Base-by-base conservation (phyloP, 1,140 invertebrate species). In the Leptonema lineaticorne region DNA sequence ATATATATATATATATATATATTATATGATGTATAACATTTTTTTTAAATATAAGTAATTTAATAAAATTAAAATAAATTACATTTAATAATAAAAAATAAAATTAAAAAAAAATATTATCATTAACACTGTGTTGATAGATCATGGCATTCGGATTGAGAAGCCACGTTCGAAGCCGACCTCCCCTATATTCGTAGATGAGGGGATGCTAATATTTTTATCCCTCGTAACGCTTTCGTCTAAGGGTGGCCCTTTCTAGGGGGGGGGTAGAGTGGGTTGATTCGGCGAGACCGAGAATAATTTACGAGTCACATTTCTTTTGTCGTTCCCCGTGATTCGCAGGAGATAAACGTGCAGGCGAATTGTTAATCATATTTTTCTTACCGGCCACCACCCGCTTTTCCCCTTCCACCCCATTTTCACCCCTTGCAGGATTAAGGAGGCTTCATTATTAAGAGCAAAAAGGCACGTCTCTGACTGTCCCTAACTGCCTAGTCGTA, bases 141-240 rank as follows among this genome's bases (percentile, higher is more conserved):
- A 11, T 33, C 11, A 33, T 5, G 30, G 30, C 11, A 33, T 33
- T 5, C 5, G 30, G 30, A 11, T 33, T 33, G 11, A 11, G 30
- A 6, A 33, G 30, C 30, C 5, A 9, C 37, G 3, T 16, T 14
- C 37, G 14, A 9, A 45, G 37, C 37, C 24, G 9, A 26, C 50
- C 50, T 22, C 50, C 28, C 11, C 53, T 57, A 5, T 28, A n/a
- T 30, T 30, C n/a, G 46, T 8, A 7, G 5, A 20, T 24, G 24
- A n/a, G 26, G 71, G 71, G 71, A 72, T 72, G 71, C 71, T 72
- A 72, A 72, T 72, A 72, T 72, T 72, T 72, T 72, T 72, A 72
- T 72, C 71, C 71, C 70, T 67, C 67, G 70, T 72, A 69, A 72
- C 70, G 70, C 70, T 72, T 71, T 71, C 50, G 62, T n/a, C 50